Evolutionary conservation across 2,797 vertebrate species (phyloP).

Genomic region (Pseudochaenichthys georgianus): DNA sequence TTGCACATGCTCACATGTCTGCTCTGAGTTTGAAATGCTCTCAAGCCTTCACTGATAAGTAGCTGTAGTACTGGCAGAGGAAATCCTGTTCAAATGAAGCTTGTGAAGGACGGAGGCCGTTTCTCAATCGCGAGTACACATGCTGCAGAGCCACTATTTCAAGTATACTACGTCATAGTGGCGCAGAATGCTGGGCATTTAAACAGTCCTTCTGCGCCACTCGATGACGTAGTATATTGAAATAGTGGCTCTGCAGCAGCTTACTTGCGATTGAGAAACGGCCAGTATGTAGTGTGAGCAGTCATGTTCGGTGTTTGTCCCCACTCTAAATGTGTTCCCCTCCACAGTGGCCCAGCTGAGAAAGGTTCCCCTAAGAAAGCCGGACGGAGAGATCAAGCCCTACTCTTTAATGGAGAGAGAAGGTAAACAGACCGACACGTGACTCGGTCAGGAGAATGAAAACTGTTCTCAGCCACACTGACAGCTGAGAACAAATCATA

Average conservation of each 20-base stretch:
- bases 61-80: background rate
- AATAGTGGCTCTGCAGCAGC: too few species aligned
- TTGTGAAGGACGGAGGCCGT: background rate
- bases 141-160: too few species aligned
- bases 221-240: too few species aligned
- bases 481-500: background rate
- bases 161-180: too few species aligned
- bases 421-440: conserved; percentile 79
- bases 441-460: too few species aligned
- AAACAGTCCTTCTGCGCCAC: too few species aligned
- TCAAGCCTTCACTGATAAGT: background rate
- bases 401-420: conserved; percentile 93
- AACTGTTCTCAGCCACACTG: background rate
- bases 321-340: conserved; percentile 26
- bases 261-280: too few species aligned
- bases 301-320: background rate
- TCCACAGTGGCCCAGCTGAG: conserved; percentile 79
- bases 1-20: too few species aligned
- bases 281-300: background rate
- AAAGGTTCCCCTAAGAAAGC: conserved; percentile 87
- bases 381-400: conserved; percentile 93
- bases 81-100: background rate
- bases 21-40: too few species aligned
- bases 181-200: too few species aligned
- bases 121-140: too few species aligned